Evolutionary conservation across 2,888 invertebrate genomes (phyloP).

Genomic region (Buathra laborator): DNA sequence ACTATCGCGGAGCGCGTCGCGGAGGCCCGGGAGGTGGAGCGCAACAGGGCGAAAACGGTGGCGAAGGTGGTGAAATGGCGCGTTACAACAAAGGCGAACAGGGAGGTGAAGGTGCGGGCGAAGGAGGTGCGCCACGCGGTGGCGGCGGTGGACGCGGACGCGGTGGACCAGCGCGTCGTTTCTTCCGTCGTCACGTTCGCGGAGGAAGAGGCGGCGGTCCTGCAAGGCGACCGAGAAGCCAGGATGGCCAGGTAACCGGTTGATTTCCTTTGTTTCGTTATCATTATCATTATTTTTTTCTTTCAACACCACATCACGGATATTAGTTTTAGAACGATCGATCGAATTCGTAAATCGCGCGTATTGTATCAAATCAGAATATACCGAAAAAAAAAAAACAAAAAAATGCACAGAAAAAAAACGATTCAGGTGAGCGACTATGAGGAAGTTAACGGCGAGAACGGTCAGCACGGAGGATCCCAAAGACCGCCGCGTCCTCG

Average conservation of each 20-base stretch:
- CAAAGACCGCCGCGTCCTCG: slow-evolving; percentile 85
- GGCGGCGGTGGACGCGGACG: slow-evolving; percentile 85
- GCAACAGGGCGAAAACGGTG: slow-evolving; percentile 84
- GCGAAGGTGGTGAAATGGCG: slow-evolving; percentile 78
- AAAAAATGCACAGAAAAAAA: background rate
- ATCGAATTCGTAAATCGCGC: background rate
- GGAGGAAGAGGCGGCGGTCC: slow-evolving; percentile 88
- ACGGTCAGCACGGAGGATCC: slow-evolving; percentile 83
- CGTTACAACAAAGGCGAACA: slow-evolving; percentile 75
- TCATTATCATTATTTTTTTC: background rate
- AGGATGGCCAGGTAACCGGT: slow-evolving; percentile 85
- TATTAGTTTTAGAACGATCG: background rate
- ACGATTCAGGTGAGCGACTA: slow-evolving; percentile 79
- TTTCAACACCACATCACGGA: background rate
- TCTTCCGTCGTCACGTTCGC: slow-evolving; percentile 92
- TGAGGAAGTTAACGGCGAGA: slow-evolving; percentile 84
- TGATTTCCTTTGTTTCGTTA: background rate
- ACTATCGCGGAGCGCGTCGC: slow-evolving; percentile 85
- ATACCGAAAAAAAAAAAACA: background rate
- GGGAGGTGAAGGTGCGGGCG: slow-evolving; percentile 75
- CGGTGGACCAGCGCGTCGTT: slow-evolving; percentile 87
- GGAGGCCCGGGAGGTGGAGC: slow-evolving; percentile 64
- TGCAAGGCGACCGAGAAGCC: slow-evolving; percentile 86
- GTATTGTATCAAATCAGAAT: slow-evolving; percentile 8
- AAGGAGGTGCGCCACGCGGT: slow-evolving; percentile 71